These are phyloP conservation scores for Drepana falcataria DNA, from an alignment of 2,888 invertebrate genomes.

Conservation along the genomic window DNA sequence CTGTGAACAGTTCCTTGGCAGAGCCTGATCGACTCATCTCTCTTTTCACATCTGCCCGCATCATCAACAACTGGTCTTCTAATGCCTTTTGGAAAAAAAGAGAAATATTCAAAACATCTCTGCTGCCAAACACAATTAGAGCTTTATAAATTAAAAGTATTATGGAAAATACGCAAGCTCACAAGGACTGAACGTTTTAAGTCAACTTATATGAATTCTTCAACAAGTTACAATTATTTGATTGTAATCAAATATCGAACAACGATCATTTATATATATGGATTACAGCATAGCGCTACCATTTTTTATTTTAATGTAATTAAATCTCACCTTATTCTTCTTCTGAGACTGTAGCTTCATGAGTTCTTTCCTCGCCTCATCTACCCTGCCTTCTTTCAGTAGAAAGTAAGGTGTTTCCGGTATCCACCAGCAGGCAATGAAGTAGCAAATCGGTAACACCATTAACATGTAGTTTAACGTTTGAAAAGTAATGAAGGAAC, in stretches of 20 bases:
- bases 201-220: no score
- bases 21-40: slow-evolving; percentile 67
- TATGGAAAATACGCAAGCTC: no score
- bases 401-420: slow-evolving; percentile 80
- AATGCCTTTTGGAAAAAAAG: slow-evolving; percentile 31
- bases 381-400: slow-evolving; percentile 68
- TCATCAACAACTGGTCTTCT: slow-evolving; percentile 39
- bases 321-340: slow-evolving; percentile 36
- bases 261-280: no score
- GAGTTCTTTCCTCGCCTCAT: slow-evolving; percentile 59
- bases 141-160: no score
- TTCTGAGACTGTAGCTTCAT: slow-evolving; percentile 49
- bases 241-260: no score
- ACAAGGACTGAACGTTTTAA: no score
- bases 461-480: slow-evolving; percentile 60
- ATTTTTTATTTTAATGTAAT: no score
- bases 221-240: no score
- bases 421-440: slow-evolving; percentile 70
- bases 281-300: no score
- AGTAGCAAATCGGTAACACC: slow-evolving; percentile 61
- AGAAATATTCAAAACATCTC: no score
- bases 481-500: slow-evolving; percentile 52
- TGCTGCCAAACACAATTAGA: not conserved
- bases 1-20: slow-evolving; percentile 64
- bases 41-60: slow-evolving; percentile 59